Evolutionary conservation across 2,888 invertebrate genomes (phyloP).

Genomic region (Callinectes sapidus): DNA sequence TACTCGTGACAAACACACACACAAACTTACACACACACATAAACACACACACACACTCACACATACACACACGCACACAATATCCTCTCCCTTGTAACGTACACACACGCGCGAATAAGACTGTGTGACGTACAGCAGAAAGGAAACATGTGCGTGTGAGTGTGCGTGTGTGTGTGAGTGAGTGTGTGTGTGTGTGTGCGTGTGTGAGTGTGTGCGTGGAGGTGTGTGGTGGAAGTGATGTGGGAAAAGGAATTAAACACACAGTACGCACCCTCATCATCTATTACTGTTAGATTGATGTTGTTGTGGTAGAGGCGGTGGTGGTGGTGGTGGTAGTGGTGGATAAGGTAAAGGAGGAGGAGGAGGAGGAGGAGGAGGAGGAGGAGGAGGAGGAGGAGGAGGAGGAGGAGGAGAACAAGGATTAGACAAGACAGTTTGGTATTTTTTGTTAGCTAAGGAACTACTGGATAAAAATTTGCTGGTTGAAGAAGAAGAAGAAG

Average conservation of each 20-base stretch:
- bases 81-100: no score
- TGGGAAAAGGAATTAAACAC: background rate
- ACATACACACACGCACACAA: constrained; percentile 19
- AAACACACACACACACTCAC: background rate
- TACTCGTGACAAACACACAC: constrained; percentile 15
- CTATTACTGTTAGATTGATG: background rate
- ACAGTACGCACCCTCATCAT: constrained; percentile 49
- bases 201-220: background rate
- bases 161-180: background rate
- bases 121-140: background rate
- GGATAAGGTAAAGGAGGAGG: constrained; percentile 10
- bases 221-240: background rate
- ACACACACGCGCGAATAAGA: background rate
- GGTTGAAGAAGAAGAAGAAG: background rate
- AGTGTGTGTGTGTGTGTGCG: background rate
- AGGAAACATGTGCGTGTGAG: background rate
- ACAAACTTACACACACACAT: constrained; percentile 20
- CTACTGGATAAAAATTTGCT: background rate
- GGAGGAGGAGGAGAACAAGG: constrained; percentile 26
- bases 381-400: background rate
- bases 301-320: constrained; percentile 31
- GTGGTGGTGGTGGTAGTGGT: background rate
- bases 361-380: background rate
- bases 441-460: background rate
- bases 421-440: background rate